A percentile compares a stretch with the other conserved stretches of the same genome.
Evolutionary conservation across 37 sponge, comb jelly and placozoan genomes (phyloP).

Genomic region (Halichondria panicea): DNA sequence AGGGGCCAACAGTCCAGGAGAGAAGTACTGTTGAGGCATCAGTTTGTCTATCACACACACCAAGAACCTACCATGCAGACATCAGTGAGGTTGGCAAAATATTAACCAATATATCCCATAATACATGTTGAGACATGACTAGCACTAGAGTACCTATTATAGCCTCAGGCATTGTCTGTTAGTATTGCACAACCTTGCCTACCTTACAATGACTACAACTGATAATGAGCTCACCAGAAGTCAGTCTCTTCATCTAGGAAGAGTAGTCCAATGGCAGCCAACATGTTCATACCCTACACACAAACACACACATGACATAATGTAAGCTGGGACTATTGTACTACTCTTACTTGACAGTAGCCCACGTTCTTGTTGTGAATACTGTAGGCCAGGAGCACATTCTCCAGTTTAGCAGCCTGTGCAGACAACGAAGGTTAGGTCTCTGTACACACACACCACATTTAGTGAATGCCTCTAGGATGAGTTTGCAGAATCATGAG

Average conservation of each 20-base stretch:
- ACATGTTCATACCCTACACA: slow-evolving; percentile 82
- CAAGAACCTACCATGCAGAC: slow-evolving; percentile 33
- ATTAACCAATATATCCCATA: background rate
- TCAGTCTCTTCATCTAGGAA: slow-evolving; percentile 74
- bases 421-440: too few species aligned
- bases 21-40: slow-evolving; percentile 50
- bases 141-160: too few species aligned
- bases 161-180: too few species aligned
- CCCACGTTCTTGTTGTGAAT: slow-evolving; percentile 59
- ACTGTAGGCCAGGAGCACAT: slow-evolving; percentile 47
- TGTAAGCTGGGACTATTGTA: background rate
- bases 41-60: slow-evolving; percentile 64
- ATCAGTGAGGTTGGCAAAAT: background rate
- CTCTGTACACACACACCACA: too few species aligned
- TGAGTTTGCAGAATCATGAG: too few species aligned
- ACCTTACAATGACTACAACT: background rate
- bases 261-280: slow-evolving; percentile 73
- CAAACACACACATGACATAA: background rate
- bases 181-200: too few species aligned
- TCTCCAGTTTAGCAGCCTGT: slow-evolving; percentile 49
- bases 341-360: slow-evolving; percentile 62
- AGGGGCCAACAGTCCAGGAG: slow-evolving; percentile 46
- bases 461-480: too few species aligned
- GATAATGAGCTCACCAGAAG: slow-evolving; percentile 58
- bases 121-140: background rate